phyloP scores from a whole-genome alignment of 2,888 invertebrate genomes.

The Halictus quadricinctus region DNA sequence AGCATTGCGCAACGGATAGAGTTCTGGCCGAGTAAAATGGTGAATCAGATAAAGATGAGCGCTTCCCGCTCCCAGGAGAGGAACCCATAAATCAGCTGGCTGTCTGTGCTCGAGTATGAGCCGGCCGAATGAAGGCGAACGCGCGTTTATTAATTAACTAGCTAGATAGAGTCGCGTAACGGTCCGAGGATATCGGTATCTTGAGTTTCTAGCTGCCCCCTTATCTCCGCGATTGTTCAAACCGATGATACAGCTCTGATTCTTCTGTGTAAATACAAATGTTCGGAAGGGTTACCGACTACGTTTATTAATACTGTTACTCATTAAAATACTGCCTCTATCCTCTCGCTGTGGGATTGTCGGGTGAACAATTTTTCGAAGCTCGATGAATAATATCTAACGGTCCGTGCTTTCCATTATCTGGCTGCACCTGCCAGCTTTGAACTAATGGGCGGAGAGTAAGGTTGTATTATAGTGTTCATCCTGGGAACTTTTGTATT shows the following conservation, averaged over 20 bases:
- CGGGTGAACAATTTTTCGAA: not conserved
- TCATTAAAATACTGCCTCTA: not conserved
- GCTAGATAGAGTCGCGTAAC: conserved; percentile 66
- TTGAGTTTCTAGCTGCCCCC: conserved; percentile 25
- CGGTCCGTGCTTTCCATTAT: not conserved
- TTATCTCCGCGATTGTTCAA: conserved; percentile 52
- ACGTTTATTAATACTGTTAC: conserved; percentile 15
- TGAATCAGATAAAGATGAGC: conserved; percentile 73
- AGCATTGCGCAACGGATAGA: conserved; percentile 73
- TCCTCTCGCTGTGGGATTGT: not conserved
- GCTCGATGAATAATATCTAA: not conserved
- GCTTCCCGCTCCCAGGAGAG: conserved; percentile 65
- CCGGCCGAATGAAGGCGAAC: conserved; percentile 51
- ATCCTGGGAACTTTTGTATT: not conserved
- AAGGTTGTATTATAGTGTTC: not conserved
- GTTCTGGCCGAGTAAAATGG: conserved; percentile 65
- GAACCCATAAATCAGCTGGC: conserved; percentile 67
- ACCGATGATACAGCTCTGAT: conserved; percentile 27
- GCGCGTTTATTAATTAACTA: conserved; percentile 67
- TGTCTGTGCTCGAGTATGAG: conserved; percentile 56
- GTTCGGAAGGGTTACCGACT: conserved; percentile 49
- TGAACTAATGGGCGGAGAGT: not conserved
- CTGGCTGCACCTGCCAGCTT: not conserved
- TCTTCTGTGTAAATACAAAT: conserved; percentile 32
- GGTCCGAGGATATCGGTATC: conserved; percentile 49